Evolutionary conservation across 2,797 vertebrate species (phyloP), one percentile per base, ranked within the genome.

Genomic region (Benthosema pterotum): DNA sequence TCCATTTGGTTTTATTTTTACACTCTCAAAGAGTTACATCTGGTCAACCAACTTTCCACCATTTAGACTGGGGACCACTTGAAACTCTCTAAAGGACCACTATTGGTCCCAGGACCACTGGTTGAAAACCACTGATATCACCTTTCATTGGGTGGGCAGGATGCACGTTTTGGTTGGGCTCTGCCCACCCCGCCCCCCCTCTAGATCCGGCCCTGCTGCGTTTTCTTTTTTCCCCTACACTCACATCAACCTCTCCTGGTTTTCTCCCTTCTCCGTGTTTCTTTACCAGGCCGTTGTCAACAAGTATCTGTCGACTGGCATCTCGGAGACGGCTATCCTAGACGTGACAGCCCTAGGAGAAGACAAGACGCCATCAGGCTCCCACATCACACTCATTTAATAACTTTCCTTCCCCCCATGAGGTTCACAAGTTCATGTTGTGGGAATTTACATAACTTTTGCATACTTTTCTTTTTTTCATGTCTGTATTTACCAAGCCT

Each of bases 201-300:
- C n/a, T n/a, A n/a, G n/a, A n/a, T n/a, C n/a, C n/a, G n/a, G n/a
- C n/a, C n/a, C n/a, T 67, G 72, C 77, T 81, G 74, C 65, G 52
- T 76, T 82, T 84, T 81, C 28, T 47, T 49, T 16, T 19, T 19
- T 57, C 17, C 14, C 17, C 14, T 22, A 50, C 19, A 14, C 55
- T 14, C 42, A 68, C n/a, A n/a, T 75, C 71, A 69, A 61, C 80
- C 66, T 70, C 45, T 72, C 46, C 69, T 72, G 74, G 71, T 76
- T 81, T 84, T 78, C n/a, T n/a, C n/a, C 68, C 60, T 64, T 85
- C 72, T 75, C 76, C 68, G 57, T 76, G 53, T 78, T 80, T 81
- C 81, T n/a, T n/a, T 77, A 78, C 77, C 79, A 79, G 63, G n/a
- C 48, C 77, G 66, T 82, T 79, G 78, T 86, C 84, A 87, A 82